Conservation (phyloP, 1,140 invertebrate genomes). For the Drosophila kikkawai region DNA sequence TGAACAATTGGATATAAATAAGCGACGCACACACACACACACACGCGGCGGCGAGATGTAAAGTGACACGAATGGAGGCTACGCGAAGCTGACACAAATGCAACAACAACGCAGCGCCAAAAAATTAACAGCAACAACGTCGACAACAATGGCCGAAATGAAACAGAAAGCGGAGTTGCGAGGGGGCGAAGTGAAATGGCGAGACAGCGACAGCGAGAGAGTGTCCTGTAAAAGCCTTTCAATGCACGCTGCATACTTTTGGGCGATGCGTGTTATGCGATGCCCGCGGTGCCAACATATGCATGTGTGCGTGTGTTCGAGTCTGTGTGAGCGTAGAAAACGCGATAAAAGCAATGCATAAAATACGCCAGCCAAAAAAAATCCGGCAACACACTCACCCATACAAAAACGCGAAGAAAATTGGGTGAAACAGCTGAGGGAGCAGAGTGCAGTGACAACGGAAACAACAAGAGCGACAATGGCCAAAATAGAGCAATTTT, state of each 20-base stretch:
- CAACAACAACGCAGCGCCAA: slow-evolving; percentile 66
- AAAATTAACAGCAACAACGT: slow-evolving; percentile 77
- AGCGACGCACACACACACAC: slow-evolving; percentile 49
- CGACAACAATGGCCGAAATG: slow-evolving; percentile 55
- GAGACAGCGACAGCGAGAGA: slow-evolving; percentile 14
- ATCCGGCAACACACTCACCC: background rate
- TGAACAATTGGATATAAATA: slow-evolving; percentile 84
- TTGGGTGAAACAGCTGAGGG: slow-evolving; percentile 17
- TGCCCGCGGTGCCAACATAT: slow-evolving; percentile 24
- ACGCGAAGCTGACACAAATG: slow-evolving; percentile 63
- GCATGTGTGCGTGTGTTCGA: slow-evolving; percentile 14
- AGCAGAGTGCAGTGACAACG: background rate
- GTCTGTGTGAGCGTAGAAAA: slow-evolving; percentile 64
- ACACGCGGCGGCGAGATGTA: slow-evolving; percentile 21
- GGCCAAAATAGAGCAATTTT: slow-evolving; percentile 6
- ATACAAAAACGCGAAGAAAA: slow-evolving; percentile 33
- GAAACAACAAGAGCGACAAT: slow-evolving; percentile 22
- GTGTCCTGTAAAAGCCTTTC: slow-evolving; percentile 78
- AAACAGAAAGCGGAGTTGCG: slow-evolving; percentile 41
- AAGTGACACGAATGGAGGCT: slow-evolving; percentile 56
- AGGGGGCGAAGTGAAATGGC: background rate
- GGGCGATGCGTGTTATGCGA: slow-evolving; percentile 63
- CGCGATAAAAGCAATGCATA: slow-evolving; percentile 83
- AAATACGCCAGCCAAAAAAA: slow-evolving; percentile 49
- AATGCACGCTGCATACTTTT: slow-evolving; percentile 79